Percentiles rank a stretch among this genome's conserved stretches.
Evolutionary conservation across 1,140 invertebrate species (phyloP).

Genomic region (Aphelenchoides besseyi): DNA sequence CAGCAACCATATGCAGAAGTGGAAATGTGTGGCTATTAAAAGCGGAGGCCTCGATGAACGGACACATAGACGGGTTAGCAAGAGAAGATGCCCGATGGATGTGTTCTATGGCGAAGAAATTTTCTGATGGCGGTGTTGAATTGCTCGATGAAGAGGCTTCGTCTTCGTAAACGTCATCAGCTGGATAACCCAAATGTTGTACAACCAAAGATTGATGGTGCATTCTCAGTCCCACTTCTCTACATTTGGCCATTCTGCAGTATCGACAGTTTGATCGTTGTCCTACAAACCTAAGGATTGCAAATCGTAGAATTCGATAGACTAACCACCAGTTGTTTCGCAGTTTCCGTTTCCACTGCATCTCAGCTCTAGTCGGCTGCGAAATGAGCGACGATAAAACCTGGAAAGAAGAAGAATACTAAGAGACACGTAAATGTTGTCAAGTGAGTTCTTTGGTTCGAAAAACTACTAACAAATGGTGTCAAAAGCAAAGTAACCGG

Average conservation of each 20-base stretch:
- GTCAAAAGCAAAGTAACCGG: too few species aligned
- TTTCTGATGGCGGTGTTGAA: neutral
- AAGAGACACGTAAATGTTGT: too few species aligned
- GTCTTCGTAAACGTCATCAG: neutral
- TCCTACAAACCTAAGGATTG: neutral
- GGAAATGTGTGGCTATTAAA: neutral
- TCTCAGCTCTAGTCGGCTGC: neutral
- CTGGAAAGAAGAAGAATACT: too few species aligned
- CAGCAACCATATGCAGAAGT: neutral
- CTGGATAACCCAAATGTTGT: neutral
- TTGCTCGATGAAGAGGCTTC: neutral
- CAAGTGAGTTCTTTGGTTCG: too few species aligned
- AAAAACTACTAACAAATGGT: too few species aligned
- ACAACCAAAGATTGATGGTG: neutral
- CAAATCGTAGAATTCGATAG: neutral
- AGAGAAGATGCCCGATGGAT: neutral
- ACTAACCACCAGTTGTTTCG: neutral
- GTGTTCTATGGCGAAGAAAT: neutral
- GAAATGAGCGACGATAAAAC: slow-evolving; percentile 6
- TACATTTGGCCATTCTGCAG: neutral
- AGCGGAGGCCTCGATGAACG: neutral
- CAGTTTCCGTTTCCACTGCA: neutral
- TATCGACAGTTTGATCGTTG: slow-evolving; percentile 11
- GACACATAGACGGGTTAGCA: neutral
- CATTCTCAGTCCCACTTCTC: slow-evolving; percentile 5